Conservation (phyloP, 2,113 vertebrate genomes). For the Muntiacus reevesi region DNA sequence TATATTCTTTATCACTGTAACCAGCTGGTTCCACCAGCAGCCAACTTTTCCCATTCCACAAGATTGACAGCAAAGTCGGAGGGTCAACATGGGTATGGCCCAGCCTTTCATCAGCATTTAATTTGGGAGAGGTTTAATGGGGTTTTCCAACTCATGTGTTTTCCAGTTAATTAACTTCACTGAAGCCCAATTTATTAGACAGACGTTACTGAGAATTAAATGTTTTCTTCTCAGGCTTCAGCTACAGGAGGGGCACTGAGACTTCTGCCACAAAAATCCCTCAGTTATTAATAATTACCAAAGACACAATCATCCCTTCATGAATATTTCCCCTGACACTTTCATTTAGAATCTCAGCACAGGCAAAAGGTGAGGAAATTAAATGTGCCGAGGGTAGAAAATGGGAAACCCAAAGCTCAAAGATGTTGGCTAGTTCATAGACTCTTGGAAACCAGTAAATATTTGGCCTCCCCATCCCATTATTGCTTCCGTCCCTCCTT, state of each 20-base stretch:
- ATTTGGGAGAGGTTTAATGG: conserved; percentile 45
- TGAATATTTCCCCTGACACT: conserved; percentile 13
- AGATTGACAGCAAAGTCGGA: background rate
- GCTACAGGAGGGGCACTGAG: background rate
- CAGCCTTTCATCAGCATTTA: conserved; percentile 48
- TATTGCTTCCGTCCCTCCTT: background rate
- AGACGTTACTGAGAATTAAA: conserved; percentile 36
- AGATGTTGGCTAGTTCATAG: background rate
- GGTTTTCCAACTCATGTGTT: conserved; percentile 45
- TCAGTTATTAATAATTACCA: conserved; percentile 42
- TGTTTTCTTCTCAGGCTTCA: conserved; percentile 43
- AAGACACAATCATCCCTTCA: conserved; percentile 25
- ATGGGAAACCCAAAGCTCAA: background rate
- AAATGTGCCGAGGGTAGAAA: background rate
- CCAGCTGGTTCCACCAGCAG: background rate
- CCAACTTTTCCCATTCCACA: background rate
- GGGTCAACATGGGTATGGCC: background rate
- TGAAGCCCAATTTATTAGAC: conserved; percentile 44
- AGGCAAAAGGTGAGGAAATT: conserved; percentile 13
- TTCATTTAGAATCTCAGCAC: conserved; percentile 40
- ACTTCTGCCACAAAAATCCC: background rate
- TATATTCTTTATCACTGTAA: background rate
- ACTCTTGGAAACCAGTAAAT: background rate
- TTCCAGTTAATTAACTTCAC: conserved; percentile 61
- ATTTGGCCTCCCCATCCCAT: background rate